Evolutionary conservation across 2,113 vertebrate species (phyloP), one percentile per base, ranked within the genome.

Genomic region (Thalassarche chlororhynchos): DNA sequence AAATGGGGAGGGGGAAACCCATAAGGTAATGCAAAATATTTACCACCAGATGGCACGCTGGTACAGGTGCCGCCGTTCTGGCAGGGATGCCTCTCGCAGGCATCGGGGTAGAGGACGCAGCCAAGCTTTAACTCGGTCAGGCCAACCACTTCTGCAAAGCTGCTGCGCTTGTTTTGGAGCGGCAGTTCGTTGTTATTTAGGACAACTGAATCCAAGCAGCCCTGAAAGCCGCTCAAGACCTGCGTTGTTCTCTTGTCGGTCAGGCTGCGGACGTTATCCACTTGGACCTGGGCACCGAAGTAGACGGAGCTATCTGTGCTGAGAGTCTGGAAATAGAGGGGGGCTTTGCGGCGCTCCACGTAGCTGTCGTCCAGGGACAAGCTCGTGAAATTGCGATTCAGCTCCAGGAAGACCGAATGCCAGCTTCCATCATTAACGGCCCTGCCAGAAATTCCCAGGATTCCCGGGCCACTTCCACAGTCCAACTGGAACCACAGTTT

Each of bases 401-500:
- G 98, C 96, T 99, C 99, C 94, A 99, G 97, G 61, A 98, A 98
- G 90, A 99, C 99, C 0, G 99, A 99, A 96, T 99, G 99, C 99
- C 99, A 99, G 97, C 97, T 98, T 38, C 99, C 99, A 6, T 99
- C 99, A 1, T 99, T 99, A 78, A 99, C 99, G 0, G 98, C 97
- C 7, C 99, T 98, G 55, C 99, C 99, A 2, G 99, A 99, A 97
- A 99, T 99, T 21, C 99, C 99, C 95, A 99, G 81, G 97, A 99
- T 98, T 52, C 99, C 99, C 0, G 99, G 98, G 72, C 98, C 98
- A 10, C 90, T 98, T 47, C 98, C 99, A 2, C 99, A 99, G 95
- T 99, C 99, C 97, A 99, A 71, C 97, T 99, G 99, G 97, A 99
- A 99, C 99, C 99, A 99, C 93, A 99, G 98, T 92, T 99, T 99